Evolutionary conservation across 2,888 invertebrate species (phyloP).

Genomic region (Hipparchia sbordonii): DNA sequence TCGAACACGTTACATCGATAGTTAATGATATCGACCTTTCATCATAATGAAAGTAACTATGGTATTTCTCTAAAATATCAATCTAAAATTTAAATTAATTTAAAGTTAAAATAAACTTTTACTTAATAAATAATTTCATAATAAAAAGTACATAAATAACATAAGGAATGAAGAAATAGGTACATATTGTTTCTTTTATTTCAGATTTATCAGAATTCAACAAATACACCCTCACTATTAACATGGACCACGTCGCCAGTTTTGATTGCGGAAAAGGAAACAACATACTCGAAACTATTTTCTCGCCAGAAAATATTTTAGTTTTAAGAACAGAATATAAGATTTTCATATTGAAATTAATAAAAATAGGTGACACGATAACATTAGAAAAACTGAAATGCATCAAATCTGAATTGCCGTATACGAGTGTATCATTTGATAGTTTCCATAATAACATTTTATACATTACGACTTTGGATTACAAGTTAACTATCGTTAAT

Average conservation of each 20-base stretch:
- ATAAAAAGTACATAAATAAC: too few species aligned
- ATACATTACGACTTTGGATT: slow-evolving; percentile 63
- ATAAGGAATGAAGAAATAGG: too few species aligned
- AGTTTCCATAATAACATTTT: slow-evolving; percentile 66
- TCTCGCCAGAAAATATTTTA: slow-evolving; percentile 57
- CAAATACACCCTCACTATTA: slow-evolving; percentile 51
- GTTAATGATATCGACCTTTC: too few species aligned
- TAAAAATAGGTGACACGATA: slow-evolving; percentile 45
- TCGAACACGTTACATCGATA: too few species aligned
- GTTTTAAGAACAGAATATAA: slow-evolving; percentile 66
- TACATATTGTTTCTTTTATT: slow-evolving; percentile 43
- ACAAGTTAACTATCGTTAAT: slow-evolving; percentile 65
- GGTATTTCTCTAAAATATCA: too few species aligned
- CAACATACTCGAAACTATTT: slow-evolving; percentile 69
- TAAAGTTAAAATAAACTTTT: too few species aligned
- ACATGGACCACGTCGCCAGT: slow-evolving; percentile 46
- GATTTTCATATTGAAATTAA: slow-evolving; percentile 63
- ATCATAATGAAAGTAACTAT: too few species aligned
- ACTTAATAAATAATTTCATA: too few species aligned
- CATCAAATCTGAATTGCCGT: slow-evolving; percentile 61
- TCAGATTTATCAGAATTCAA: slow-evolving; percentile 64
- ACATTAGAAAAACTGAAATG: slow-evolving; percentile 59
- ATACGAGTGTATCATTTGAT: slow-evolving; percentile 71
- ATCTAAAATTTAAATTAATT: too few species aligned
- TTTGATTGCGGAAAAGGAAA: slow-evolving; percentile 58